A percentile compares a stretch with the other conserved stretches of the same genome.
phyloP scores from a whole-genome alignment of 2,888 invertebrate genomes.

The Gymnoscelis rufifasciata region DNA sequence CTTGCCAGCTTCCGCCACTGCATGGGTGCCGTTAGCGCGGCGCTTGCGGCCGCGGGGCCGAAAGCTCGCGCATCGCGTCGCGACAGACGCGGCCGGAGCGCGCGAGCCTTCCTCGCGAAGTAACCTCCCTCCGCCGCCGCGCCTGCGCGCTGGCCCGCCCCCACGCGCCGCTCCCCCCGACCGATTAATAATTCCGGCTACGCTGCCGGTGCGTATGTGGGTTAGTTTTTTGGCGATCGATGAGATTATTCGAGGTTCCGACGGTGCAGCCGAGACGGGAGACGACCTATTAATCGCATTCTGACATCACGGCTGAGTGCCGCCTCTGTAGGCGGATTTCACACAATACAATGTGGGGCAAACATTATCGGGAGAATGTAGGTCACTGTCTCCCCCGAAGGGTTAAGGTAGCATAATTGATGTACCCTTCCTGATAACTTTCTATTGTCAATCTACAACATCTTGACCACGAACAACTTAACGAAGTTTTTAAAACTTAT shows the following conservation, averaged over 20 bases:
- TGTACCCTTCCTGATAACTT: neutral
- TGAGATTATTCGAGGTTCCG: slow-evolving; percentile 73
- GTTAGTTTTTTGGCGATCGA: slow-evolving; percentile 79
- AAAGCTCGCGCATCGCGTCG: slow-evolving; percentile 71
- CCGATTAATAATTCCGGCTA: slow-evolving; percentile 78
- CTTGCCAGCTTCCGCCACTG: slow-evolving; percentile 92
- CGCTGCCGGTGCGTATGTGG: slow-evolving; percentile 79
- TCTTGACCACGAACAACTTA: no score
- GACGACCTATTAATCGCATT: slow-evolving; percentile 66
- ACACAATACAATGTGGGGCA: slow-evolving; percentile 30
- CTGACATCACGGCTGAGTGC: slow-evolving; percentile 49
- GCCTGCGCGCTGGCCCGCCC: slow-evolving; percentile 49
- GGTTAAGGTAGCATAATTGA: slow-evolving; percentile 23
- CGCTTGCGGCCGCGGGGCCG: slow-evolving; percentile 76
- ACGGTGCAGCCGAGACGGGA: slow-evolving; percentile 60
- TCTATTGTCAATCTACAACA: no score
- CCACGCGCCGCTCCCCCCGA: slow-evolving; percentile 32
- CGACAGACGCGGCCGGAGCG: slow-evolving; percentile 68
- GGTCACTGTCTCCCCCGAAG: slow-evolving; percentile 31
- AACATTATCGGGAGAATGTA: slow-evolving; percentile 29
- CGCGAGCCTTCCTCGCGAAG: slow-evolving; percentile 74
- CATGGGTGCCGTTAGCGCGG: slow-evolving; percentile 85
- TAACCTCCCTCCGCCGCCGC: slow-evolving; percentile 63
- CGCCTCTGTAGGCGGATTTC: slow-evolving; percentile 30
- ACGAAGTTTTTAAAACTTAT: no score